phyloP scores from a whole-genome alignment of 35 echinoderm and acorn worm species.

The Apostichopus californicus region DNA sequence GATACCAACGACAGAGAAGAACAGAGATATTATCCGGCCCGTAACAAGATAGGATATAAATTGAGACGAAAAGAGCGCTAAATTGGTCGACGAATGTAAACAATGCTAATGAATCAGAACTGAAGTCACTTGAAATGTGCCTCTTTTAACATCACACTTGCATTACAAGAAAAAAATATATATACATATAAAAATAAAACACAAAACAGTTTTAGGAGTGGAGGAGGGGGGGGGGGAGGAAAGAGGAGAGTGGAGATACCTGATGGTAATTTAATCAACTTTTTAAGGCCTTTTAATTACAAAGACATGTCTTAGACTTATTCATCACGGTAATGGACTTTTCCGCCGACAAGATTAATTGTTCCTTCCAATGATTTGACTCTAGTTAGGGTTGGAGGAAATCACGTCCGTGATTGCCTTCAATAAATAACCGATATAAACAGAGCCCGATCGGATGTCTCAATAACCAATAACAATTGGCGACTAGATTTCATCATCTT shows the following conservation, averaged over 20 bases:
- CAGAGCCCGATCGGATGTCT: conserved; percentile 45
- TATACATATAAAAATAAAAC: no score
- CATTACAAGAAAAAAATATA: no score
- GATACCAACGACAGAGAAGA: no score
- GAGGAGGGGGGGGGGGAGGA: no score
- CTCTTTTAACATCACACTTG: no score
- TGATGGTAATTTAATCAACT: conserved; percentile 12
- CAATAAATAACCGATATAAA: conserved; percentile 57
- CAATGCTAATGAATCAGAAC: conserved; percentile 17
- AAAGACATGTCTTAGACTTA: conserved; percentile 6
- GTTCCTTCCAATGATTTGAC: not conserved
- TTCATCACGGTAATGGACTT: conserved; percentile 18
- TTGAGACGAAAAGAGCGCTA: conserved; percentile 12
- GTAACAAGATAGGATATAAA: conserved; percentile 37
- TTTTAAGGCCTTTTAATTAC: conserved; percentile 43
- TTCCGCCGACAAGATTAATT: not conserved
- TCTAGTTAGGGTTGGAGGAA: conserved; percentile 18
- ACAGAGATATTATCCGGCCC: not conserved
- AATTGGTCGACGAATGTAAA: conserved; percentile 9
- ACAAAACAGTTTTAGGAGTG: not conserved
- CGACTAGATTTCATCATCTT: conserved; percentile 40
- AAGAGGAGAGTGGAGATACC: not conserved
- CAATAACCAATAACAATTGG: conserved; percentile 57
- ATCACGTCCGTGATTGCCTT: conserved; percentile 8
- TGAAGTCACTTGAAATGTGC: not conserved